Percentiles rank a stretch among this genome's conserved stretches.
Evolutionary conservation across 2,888 invertebrate species (phyloP).

Genomic region (Drosophila phalerata): DNA sequence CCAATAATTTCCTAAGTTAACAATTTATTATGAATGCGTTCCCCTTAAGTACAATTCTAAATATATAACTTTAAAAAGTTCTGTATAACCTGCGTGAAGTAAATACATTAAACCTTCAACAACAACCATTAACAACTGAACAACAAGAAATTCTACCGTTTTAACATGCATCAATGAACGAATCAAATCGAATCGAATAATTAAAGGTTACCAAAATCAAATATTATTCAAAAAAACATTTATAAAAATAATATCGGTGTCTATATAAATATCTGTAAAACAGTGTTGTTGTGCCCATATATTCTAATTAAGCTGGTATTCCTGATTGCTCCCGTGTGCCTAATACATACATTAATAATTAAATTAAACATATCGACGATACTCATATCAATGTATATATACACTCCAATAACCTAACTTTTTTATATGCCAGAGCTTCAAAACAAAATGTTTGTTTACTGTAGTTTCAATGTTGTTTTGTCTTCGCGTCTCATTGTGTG

Average conservation of each 20-base stretch:
- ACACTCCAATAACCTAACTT: slow-evolving; percentile 20
- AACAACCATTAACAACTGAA: slow-evolving; percentile 36
- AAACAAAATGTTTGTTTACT: slow-evolving; percentile 36
- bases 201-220: slow-evolving; percentile 64
- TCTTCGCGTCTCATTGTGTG: slow-evolving; percentile 53
- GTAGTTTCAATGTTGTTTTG: slow-evolving; percentile 66
- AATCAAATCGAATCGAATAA: slow-evolving; percentile 33
- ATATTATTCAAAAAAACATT: slow-evolving; percentile 54
- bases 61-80: slow-evolving; percentile 14
- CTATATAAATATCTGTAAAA: slow-evolving; percentile 64
- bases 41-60: slow-evolving; percentile 16
- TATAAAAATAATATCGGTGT: slow-evolving; percentile 72
- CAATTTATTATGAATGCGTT: slow-evolving; percentile 38
- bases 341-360: slow-evolving; percentile 54
- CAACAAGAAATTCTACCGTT: slow-evolving; percentile 58
- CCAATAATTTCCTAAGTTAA: slow-evolving; percentile 7
- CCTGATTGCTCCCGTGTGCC: slow-evolving; percentile 62
- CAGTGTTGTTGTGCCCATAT: slow-evolving; percentile 61
- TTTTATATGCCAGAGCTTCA: slow-evolving; percentile 31
- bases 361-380: slow-evolving; percentile 32
- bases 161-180: slow-evolving; percentile 74
- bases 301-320: slow-evolving; percentile 57
- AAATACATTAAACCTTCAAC: slow-evolving; percentile 70
- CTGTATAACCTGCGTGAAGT: slow-evolving; percentile 56
- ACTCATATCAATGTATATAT: slow-evolving; percentile 15